Evolutionary conservation across 2,888 invertebrate genomes (phyloP).

Genomic region (Diarsia mendica): DNA sequence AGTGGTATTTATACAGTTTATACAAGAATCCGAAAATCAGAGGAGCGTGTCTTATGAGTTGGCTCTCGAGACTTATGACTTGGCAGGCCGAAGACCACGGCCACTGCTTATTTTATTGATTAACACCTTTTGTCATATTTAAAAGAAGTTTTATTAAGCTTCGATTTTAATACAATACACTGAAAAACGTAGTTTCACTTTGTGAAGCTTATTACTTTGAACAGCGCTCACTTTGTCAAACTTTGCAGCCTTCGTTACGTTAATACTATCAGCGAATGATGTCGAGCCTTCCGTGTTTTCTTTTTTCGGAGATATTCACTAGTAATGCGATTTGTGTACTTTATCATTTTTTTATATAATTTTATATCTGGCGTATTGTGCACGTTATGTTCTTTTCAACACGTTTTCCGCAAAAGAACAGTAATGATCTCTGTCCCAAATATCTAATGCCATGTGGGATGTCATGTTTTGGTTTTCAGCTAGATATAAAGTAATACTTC

Average conservation of each 20-base stretch:
- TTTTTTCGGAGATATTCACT: neutral
- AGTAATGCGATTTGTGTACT: neutral
- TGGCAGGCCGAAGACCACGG: too few species aligned
- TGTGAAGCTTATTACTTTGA: constrained; percentile 28
- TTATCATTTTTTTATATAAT: too few species aligned
- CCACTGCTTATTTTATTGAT: neutral
- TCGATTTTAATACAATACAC: constrained; percentile 7
- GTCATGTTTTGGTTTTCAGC: too few species aligned
- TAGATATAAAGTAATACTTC: neutral
- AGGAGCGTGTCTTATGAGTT: too few species aligned
- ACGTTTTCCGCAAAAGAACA: too few species aligned
- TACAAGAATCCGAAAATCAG: too few species aligned
- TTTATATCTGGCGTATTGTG: too few species aligned
- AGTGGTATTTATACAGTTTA: too few species aligned
- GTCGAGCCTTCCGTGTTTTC: constrained; percentile 4
- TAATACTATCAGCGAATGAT: constrained; percentile 26
- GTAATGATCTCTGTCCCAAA: too few species aligned
- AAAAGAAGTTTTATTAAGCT: neutral
- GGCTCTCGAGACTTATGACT: too few species aligned
- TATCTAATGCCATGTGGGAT: too few species aligned
- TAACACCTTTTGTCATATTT: neutral
- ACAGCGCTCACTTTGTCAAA: constrained; percentile 32
- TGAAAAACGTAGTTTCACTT: constrained; percentile 21
- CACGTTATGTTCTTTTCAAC: too few species aligned
- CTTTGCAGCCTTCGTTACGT: constrained; percentile 18